Percentiles rank a stretch among this genome's conserved stretches.
These are phyloP conservation scores for Pelagia noctiluca DNA, from an alignment of 30 jellyfish, hydroid and myxozoan species.

Conservation along the genomic window DNA sequence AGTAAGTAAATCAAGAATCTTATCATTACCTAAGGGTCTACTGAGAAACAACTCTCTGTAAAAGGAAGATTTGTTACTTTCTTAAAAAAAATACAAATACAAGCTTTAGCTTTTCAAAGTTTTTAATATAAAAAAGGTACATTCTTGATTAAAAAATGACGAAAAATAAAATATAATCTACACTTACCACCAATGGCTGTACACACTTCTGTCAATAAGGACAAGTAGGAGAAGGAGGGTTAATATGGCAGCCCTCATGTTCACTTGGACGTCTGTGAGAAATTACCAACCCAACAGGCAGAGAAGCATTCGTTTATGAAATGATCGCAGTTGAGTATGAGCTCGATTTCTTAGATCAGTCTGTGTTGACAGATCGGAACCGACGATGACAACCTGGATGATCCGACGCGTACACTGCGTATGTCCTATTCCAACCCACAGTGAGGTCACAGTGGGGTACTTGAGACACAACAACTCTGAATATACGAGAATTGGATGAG, in stretches of 20 bases:
- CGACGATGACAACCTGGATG: constrained; percentile 40
- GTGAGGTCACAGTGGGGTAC: constrained; percentile 60
- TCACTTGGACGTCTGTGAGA: background rate
- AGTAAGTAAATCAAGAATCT: too few relatives aligned
- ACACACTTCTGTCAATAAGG: background rate
- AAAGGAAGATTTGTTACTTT: too few relatives aligned
- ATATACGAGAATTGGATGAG: constrained; percentile 18
- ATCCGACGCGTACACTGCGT: constrained; percentile 49
- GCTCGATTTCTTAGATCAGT: constrained; percentile 46
- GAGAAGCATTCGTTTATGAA: constrained; percentile 2
- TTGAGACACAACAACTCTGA: constrained; percentile 24
- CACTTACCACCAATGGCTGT: constrained; percentile 65
- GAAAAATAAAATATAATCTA: background rate
- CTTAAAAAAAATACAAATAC: too few relatives aligned
- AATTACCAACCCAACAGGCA: background rate
- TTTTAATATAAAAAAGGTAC: too few relatives aligned
- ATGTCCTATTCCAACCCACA: constrained; percentile 30
- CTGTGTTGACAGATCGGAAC: constrained; percentile 53
- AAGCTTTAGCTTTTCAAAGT: too few relatives aligned
- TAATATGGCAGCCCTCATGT: constrained; percentile 14
- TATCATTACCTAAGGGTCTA: too few relatives aligned
- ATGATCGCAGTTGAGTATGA: constrained; percentile 7
- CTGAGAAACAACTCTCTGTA: too few relatives aligned
- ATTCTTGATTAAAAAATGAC: background rate
- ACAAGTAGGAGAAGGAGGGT: constrained; percentile 21